Base-by-base conservation (phyloP, 2,888 invertebrate genomes). In the Cyaniris semiargus region DNA sequence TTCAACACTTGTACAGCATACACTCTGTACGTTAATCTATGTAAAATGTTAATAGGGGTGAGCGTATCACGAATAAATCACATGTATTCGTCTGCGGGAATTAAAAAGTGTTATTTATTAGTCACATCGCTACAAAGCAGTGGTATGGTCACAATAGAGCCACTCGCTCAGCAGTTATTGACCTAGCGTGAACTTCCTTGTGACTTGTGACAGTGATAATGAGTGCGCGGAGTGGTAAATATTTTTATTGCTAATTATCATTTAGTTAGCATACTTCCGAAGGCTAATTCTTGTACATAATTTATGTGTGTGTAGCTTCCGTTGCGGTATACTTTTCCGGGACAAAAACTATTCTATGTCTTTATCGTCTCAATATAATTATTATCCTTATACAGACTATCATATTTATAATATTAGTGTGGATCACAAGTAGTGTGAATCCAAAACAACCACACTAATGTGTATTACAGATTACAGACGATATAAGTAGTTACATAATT, bases 21-120 rank as follows among this genome's bases (percentile, higher is more conserved):
- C 10, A n/a, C 38, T 10, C 58, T 58, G 7, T 21, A 18, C 2
- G 8, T 58, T n/a, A n/a, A n/a, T 58, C 21, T n/a, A 58, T 58
- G 58, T 60, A 66, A 60, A 23, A 66, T 66, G 60, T 23, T 23
- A 66, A 66, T 27, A 66, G 10, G 60, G 60, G 60, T 66, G 60
- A 66, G 13, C 21, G 13, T 13, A 66, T 27, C 23, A 66, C 10
- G 60, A 10, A 10, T 21, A 8, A 21, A 10, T 66, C 13, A 23
- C 4, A 60, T 23, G 60, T 13, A 66, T 66, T 60, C 23, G 60
- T 23, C 23, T 66, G 23, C 27, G 1, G 58, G 23, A 23, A 66
- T 66, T 66, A 66, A 66, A 66, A 66, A 66, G 13, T 66, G n/a
- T 21, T 58, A 21, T 21, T 8, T 58, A 58, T 10, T 58, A 53